A percentile compares a stretch with the other conserved stretches of the same genome.
Conservation (phyloP, 2,888 invertebrate species). For the Gastrophysa polygoni region DNA sequence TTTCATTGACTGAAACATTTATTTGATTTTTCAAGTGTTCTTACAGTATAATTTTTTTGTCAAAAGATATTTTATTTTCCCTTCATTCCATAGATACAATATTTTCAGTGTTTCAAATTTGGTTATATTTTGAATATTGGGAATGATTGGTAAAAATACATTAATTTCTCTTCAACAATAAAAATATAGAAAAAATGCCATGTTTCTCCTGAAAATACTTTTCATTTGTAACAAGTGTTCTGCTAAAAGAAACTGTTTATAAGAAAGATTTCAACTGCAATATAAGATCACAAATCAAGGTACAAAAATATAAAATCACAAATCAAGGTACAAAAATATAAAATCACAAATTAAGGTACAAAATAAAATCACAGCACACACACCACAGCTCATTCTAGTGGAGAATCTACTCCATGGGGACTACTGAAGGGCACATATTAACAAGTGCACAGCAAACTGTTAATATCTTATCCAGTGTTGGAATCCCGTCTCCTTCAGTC, state of each 20-base stretch:
- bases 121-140: no score
- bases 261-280: no score
- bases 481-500: neutral
- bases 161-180: no score
- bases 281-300: neutral
- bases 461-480: neutral
- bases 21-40: no score
- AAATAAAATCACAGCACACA: neutral
- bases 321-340: no score
- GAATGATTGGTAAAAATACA: no score
- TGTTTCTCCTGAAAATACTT: neutral
- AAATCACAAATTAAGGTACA: no score
- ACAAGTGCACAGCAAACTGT: slow-evolving; percentile 1
- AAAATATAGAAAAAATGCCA: no score
- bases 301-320: neutral
- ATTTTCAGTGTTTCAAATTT: neutral
- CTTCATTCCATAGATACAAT: neutral
- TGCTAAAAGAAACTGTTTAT: no score
- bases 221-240: neutral
- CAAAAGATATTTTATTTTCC: neutral
- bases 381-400: no score
- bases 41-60: neutral
- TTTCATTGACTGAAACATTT: slow-evolving; percentile 1
- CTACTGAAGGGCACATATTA: slow-evolving; percentile 3
- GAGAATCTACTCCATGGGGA: neutral